Percentiles rank a stretch among this genome's conserved stretches.
Evolutionary conservation across 2,797 vertebrate species (phyloP).

Genomic region (Sebastes paucispinis): DNA sequence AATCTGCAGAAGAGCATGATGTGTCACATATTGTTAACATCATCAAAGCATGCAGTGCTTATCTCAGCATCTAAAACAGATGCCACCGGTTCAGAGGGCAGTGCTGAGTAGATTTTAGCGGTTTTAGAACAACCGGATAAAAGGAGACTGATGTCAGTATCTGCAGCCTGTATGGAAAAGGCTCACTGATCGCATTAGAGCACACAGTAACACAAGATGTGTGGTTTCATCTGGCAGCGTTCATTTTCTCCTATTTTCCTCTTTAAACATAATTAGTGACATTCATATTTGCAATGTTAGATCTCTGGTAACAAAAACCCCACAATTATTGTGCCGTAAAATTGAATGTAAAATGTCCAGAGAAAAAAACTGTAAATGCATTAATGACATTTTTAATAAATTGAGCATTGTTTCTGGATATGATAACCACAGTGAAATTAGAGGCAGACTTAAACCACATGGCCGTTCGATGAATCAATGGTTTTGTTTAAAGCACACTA

Average conservation of each 20-base stretch:
- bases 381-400: background rate
- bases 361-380: background rate
- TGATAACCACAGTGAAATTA: slow-evolving; percentile 23
- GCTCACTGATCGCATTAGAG: slow-evolving; percentile 17
- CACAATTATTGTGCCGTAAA: background rate
- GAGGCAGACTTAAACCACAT: slow-evolving; percentile 27
- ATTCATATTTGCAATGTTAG: slow-evolving; percentile 12
- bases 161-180: slow-evolving; percentile 31
- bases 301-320: background rate
- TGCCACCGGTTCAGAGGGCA: slow-evolving; percentile 44
- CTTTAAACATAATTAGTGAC: slow-evolving; percentile 13
- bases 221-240: slow-evolving; percentile 44
- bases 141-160: slow-evolving; percentile 21
- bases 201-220: slow-evolving; percentile 22
- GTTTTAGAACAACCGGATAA: slow-evolving; percentile 56
- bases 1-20: slow-evolving; percentile 2
- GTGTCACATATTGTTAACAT: slow-evolving; percentile 17
- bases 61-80: slow-evolving; percentile 53
- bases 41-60: slow-evolving; percentile 31
- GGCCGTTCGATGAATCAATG: background rate
- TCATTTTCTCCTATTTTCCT: slow-evolving; percentile 19
- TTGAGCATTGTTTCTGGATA: background rate
- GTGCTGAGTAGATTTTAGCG: slow-evolving; percentile 31
- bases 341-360: background rate
- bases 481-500: slow-evolving; percentile 3